A percentile compares a stretch with the other conserved stretches of the same genome.
Evolutionary conservation across 1,140 invertebrate genomes (phyloP).

Genomic region (Belonocnema kinseyi): DNA sequence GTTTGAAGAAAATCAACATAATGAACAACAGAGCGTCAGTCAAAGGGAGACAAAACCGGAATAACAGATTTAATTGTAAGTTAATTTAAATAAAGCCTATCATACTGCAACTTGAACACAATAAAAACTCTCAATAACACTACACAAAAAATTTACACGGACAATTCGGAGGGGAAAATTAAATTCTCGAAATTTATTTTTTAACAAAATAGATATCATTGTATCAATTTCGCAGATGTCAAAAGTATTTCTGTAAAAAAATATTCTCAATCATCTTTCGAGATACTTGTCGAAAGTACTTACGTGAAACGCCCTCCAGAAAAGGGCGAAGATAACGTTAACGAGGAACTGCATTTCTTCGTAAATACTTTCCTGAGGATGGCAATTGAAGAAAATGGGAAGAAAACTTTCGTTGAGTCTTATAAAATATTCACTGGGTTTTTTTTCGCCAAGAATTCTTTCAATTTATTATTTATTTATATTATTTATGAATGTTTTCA

Average conservation of each 20-base stretch:
- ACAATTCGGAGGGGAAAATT: neutral
- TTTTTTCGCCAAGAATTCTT: neutral
- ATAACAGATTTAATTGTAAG: conserved; percentile 1
- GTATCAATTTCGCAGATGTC: neutral
- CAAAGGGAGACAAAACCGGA: conserved; percentile 11
- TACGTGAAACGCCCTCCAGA: too few species aligned
- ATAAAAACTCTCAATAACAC: conserved; percentile 40
- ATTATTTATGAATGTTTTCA: too few species aligned
- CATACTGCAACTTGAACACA: conserved; percentile 45
- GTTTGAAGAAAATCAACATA: conserved; percentile 4
- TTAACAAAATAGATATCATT: neutral
- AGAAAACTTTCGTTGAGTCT: too few species aligned
- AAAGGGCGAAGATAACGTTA: too few species aligned
- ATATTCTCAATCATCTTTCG: too few species aligned
- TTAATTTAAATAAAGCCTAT: conserved; percentile 25
- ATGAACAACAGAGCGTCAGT: conserved; percentile 11
- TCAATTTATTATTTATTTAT: too few species aligned
- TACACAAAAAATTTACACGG: conserved; percentile 41
- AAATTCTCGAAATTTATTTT: neutral
- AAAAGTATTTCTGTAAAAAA: too few species aligned
- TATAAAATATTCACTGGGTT: too few species aligned
- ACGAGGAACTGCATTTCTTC: too few species aligned
- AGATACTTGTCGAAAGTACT: too few species aligned
- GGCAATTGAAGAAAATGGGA: too few species aligned
- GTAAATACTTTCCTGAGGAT: too few species aligned